Base-by-base conservation (phyloP, 2,113 vertebrate genomes). In the Jaculus jaculus region DNA sequence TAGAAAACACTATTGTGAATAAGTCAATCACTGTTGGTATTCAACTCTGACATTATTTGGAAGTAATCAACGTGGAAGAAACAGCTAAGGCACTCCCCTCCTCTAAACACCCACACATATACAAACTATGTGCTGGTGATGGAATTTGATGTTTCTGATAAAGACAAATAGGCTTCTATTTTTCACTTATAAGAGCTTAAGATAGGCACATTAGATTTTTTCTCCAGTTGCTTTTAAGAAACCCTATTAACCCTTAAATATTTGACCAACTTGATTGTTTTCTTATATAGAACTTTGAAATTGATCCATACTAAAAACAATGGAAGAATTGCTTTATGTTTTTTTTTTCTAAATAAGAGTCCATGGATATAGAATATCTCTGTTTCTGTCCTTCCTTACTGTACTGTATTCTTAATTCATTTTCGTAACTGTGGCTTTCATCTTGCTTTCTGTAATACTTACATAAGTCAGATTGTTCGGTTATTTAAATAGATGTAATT, bases 401-500 rank as follows among this genome's bases (percentile, higher is more conserved):
- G 8, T 54, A 63, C 32, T 86, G n/a, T 84, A 84, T 89, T 87
- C 79, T 65, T 47, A 24, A 73, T 32, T 42, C 4, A 65, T 79
- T 85, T 89, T 58, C 39, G 63, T 13, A 60, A 58, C 20, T 51
- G n/a, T 39, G 16, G 54, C 58, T 61, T 73, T 42, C 26, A 73
- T 61, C 34, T 80, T 80, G 68, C 58, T 80, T 80, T 73, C 24
- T 37, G 83, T 32, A 63, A 54, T 63, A 71, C 39, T 93, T 84
- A 32, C 28, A 54, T 84, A 72, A 89, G 42, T 78, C 26, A 72
- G 30, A 72, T 78, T 63, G 18, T 54, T 78, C 26, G 16, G 24
- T 63, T 32, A 51, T 54, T 89, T 77, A 89, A 77, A 32, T 61
- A 79, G 20, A 24, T 65, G 16, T 89, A 79, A 84, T 93, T 78